A percentile compares a stretch with the other conserved stretches of the same genome.
Conservation (phyloP, 2,888 invertebrate species). For the Lasius platythorax region DNA sequence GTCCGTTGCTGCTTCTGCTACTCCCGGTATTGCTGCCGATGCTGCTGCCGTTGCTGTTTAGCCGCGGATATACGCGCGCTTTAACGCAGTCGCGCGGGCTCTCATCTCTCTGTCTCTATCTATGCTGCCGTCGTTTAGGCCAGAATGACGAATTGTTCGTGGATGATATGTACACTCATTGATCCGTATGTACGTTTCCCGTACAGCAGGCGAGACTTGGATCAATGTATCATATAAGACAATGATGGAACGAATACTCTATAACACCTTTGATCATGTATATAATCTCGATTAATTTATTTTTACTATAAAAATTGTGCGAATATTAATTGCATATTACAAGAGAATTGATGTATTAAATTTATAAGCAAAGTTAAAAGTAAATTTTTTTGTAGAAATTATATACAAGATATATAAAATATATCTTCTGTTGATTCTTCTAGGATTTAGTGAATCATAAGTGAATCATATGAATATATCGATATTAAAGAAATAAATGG, state of each 20-base stretch:
- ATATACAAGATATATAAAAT: not conserved
- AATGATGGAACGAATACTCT: not conserved
- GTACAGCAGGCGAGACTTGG: not conserved
- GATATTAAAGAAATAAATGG: not conserved
- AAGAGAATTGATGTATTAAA: not conserved
- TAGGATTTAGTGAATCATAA: slow-evolving; percentile 22
- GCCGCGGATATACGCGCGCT: slow-evolving; percentile 72
- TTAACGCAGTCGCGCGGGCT: slow-evolving; percentile 68
- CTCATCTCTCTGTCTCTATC: slow-evolving; percentile 59
- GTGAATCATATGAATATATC: slow-evolving; percentile 2
- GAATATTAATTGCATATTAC: not conserved
- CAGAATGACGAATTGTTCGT: slow-evolving; percentile 40
- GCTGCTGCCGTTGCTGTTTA: slow-evolving; percentile 71
- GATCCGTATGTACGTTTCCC: slow-evolving; percentile 29
- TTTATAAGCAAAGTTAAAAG: not conserved
- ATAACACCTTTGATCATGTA: not conserved
- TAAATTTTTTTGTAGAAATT: not conserved
- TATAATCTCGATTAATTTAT: slow-evolving; percentile 4
- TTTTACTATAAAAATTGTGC: not conserved
- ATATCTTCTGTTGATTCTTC: not conserved
- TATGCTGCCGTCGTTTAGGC: slow-evolving; percentile 53
- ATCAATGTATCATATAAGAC: not conserved
- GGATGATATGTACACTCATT: slow-evolving; percentile 42
- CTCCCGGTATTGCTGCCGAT: slow-evolving; percentile 57
- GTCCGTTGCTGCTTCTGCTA: slow-evolving; percentile 72